Percentiles rank a stretch among this genome's conserved stretches.
phyloP scores from a whole-genome alignment of 2,113 vertebrate species.

The Prietella phreatophila region DNA sequence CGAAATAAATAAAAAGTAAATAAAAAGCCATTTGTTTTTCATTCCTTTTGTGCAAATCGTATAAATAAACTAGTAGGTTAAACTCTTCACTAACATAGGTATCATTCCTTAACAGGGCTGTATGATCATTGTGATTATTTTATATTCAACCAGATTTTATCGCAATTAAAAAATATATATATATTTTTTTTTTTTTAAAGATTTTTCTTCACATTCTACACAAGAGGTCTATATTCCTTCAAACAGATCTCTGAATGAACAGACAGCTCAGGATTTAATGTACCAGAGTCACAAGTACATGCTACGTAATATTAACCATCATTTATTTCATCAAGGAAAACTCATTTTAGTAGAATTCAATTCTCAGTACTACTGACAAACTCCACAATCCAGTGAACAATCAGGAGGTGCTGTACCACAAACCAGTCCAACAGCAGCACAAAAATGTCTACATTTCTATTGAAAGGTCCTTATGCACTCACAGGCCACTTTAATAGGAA shows the following conservation, averaged over 20 bases:
- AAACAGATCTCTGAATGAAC: background rate
- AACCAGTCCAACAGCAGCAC: background rate
- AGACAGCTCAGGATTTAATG: background rate
- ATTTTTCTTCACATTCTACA: background rate
- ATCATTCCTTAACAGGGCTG: background rate
- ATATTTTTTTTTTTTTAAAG: background rate
- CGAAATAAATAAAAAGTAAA: background rate
- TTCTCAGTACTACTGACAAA: background rate
- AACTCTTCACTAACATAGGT: background rate
- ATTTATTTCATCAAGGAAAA: background rate
- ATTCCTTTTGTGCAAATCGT: background rate
- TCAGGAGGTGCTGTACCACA: background rate
- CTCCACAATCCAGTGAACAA: background rate
- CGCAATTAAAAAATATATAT: background rate
- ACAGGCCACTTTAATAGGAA: background rate
- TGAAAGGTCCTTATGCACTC: background rate
- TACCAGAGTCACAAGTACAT: background rate
- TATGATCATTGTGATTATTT: background rate
- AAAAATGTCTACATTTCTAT: background rate
- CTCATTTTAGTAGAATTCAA: background rate
- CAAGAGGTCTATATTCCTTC: background rate
- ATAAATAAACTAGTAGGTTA: background rate
- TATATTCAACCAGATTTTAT: background rate
- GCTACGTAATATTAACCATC: background rate
- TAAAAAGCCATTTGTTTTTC: background rate